Conservation (phyloP, 2,113 vertebrate species). For the Dromaius novaehollandiae region DNA sequence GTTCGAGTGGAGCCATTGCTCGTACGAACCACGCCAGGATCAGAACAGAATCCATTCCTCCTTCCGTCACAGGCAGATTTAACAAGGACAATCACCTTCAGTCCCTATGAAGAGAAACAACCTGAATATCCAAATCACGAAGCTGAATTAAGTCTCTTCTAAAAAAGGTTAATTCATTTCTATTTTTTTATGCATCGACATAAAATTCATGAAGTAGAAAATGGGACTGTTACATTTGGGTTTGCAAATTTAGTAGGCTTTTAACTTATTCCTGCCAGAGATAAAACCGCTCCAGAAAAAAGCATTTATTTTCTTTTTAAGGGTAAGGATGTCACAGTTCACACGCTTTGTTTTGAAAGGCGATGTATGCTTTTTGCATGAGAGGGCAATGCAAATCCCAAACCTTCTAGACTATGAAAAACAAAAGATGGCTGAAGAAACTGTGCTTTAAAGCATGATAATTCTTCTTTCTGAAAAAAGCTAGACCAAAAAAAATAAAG, state of each 20-base stretch:
- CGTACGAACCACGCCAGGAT: background rate
- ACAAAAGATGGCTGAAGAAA: background rate
- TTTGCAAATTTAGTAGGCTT: background rate
- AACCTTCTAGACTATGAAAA: background rate
- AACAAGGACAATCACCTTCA: background rate
- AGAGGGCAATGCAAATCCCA: background rate
- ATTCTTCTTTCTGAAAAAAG: background rate
- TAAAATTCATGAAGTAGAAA: background rate
- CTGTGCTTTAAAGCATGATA: background rate
- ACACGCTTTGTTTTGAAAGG: background rate
- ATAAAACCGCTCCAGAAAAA: background rate
- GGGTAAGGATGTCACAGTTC: background rate
- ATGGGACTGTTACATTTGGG: background rate
- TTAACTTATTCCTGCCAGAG: background rate
- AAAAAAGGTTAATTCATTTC: background rate
- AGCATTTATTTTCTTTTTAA: background rate
- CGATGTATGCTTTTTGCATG: background rate
- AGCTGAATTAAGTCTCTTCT: background rate
- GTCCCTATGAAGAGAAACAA: background rate
- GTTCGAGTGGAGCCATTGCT: rapidly evolving
- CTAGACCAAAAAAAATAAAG: background rate
- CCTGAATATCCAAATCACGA: background rate
- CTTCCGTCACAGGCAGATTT: background rate
- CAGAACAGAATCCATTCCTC: background rate
- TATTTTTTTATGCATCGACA: background rate